A percentile compares a stretch with the other conserved stretches of the same genome.
These are phyloP conservation scores for Premnoplex brunnescens DNA, from an alignment of 2,797 vertebrate species.

Conservation along the genomic window DNA sequence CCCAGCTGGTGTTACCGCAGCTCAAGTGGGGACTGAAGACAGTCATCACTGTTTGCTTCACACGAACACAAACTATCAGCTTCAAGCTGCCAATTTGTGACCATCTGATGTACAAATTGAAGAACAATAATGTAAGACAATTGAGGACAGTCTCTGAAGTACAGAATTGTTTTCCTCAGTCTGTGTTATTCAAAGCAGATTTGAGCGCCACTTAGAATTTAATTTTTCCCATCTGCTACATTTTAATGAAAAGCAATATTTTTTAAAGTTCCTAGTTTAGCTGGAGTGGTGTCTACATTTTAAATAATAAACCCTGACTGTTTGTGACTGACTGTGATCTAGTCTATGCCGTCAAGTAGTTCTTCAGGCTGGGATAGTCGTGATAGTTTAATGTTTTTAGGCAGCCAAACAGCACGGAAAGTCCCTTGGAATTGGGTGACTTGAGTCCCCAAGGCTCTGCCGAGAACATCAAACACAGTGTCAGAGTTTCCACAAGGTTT, in stretches of 20 bases:
- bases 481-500: conserved; percentile 33
- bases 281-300: neutral
- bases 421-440: conserved; percentile 1
- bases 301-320: neutral
- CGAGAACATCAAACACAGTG: neutral
- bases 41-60: neutral
- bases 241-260: conserved; percentile 48
- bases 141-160: conserved; percentile 34
- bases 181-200: conserved; percentile 51
- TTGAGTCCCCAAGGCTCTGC: neutral
- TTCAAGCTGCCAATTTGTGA: conserved; percentile 38
- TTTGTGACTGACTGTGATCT: neutral
- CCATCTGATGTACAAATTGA: conserved; percentile 54
- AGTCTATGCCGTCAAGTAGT: neutral
- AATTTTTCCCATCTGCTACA: conserved; percentile 50
- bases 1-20: neutral
- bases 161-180: conserved; percentile 18
- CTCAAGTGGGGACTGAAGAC: neutral
- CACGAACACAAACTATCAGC: neutral
- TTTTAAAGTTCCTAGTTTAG: conserved; percentile 1
- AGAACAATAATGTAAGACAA: conserved; percentile 22
- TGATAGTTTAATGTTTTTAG: neutral
- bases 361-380: neutral
- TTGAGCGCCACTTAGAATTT: conserved; percentile 35
- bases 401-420: neutral